Base-by-base conservation (phyloP, 2,113 vertebrate species). In the Macrotus californicus region DNA sequence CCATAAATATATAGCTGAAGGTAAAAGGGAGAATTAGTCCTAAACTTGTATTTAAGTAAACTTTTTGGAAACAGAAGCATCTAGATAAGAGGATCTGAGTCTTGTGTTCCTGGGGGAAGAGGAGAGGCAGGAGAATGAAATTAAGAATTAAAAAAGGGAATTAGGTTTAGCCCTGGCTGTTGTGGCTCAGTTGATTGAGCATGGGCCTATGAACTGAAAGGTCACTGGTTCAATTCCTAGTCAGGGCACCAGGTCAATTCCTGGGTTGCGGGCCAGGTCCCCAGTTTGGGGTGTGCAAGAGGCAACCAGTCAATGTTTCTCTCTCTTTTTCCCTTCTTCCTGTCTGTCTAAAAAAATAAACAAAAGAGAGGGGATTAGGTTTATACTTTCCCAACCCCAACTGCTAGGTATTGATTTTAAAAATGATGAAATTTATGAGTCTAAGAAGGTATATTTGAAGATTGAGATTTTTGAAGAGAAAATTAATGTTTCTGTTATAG, bases 321-420 rank as follows among this genome's bases (percentile, higher is more conserved):
- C 24, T 54, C 52, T 21, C 54, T 59, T 59, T 61, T 24, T 61
- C 8, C 24, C 59, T 61, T 29, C 59, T 29, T 59, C 56, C 22
- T 24, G 22, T 59, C 56, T 59, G 22, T 26, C 24, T 56, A 24
- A 56, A 56, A 2, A 24, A 56, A 56, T 56, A 24, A 56, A 24
- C 9, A 56, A 56, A 95, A 59, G 54, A 73, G 80, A 69, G 21
- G 6, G 13, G 72, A 34, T 92, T 69, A 29, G 46, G 11, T 46
- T 75, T 92, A 46, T 69, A 24, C 12, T 73, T 6, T 31, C 18
- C 9, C 48, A 64, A 10, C 18, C 8, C 13, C 41, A 48, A 14
- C 54, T 88, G 15, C 46, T 67, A 67, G 41, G 29, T 91, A 91
- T 87, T 96, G 66, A 81, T 80, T 94, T 16, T 9, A 90, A 85